Evolutionary conservation across 2,888 invertebrate genomes (phyloP), one percentile per base, ranked within the genome.

Genomic region (Catocala nupta): DNA sequence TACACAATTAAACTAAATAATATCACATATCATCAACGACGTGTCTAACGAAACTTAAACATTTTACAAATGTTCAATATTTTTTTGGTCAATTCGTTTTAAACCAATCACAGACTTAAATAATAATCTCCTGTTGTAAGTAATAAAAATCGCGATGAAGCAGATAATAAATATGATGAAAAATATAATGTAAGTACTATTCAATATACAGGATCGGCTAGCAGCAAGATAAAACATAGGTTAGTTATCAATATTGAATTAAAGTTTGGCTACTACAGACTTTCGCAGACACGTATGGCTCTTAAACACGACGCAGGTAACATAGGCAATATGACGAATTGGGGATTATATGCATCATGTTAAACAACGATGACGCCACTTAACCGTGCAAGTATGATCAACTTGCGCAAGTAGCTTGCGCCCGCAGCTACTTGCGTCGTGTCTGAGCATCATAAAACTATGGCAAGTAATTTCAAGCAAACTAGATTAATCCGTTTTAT

Each of bases 1-100:
- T 74, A 75, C 57, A 77, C 82, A 87, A 81, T 84, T 82, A 87
- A 90, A 80, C 87, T 90, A 86, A 84, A 76, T 92, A 92, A 91
- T 93, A 93, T 93, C 93, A 93, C 93, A 92, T 91, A 90, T 91
- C 89, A 90, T 81, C 89, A 91, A 90, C 88, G 87, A 90, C 86
- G 89, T 83, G 81, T 78, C 77, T 74, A 81, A 78, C 64, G 73
- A 67, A 75, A 66, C 51, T 36, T 44, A 65, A 65, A 69, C 75
- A 75, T 78, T 73, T 65, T 55, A 36, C 64, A 78, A 73, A 78
- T 69, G 78, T 69, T 66, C 55, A 53, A 62, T 50, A 50, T 9
- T 55, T 62, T 72, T 69, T 73, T 75, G 71, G 69, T 68, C 57
- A 71, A 59, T 64, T 73, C 55, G 59, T 69, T 75, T 63, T 44